Conservation (phyloP, 2,888 invertebrate genomes). For the Drosophila sordidula region DNA sequence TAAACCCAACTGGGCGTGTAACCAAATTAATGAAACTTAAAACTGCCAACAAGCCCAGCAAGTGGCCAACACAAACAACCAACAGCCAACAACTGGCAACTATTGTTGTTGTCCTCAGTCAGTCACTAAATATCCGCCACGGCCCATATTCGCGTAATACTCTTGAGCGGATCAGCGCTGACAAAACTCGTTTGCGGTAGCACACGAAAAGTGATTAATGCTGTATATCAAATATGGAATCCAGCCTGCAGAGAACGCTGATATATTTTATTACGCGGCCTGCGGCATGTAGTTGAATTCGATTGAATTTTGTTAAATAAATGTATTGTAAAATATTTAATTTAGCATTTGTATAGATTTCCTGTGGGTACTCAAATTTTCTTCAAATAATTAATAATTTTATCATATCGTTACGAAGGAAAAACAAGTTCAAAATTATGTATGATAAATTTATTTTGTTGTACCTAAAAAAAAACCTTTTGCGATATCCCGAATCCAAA, state of each 20-base stretch:
- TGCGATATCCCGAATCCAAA: no score
- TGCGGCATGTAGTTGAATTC: no score
- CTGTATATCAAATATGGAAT: slow-evolving; percentile 6
- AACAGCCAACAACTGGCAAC: slow-evolving; percentile 8
- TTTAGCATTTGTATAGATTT: no score
- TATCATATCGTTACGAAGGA: no score
- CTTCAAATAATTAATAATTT: neutral
- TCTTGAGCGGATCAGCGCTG: slow-evolving; percentile 23
- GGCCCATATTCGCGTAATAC: slow-evolving; percentile 11
- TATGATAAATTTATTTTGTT: no score
- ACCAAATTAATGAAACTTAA: slow-evolving; percentile 60
- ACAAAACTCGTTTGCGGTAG: slow-evolving; percentile 29
- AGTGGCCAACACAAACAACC: slow-evolving; percentile 11
- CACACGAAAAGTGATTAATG: slow-evolving; percentile 22
- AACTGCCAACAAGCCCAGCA: slow-evolving; percentile 32
- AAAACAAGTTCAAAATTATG: no score
- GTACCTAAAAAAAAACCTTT: no score
- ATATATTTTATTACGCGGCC: slow-evolving; percentile 10
- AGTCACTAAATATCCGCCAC: slow-evolving; percentile 40
- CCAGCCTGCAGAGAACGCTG: neutral
- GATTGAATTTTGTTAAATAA: no score
- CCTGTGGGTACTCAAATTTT: no score
- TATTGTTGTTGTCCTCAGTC: slow-evolving; percentile 6
- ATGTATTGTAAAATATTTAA: no score
- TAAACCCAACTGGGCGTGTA: slow-evolving; percentile 27